Base-by-base conservation (phyloP, 2,888 invertebrate genomes). In the Tachina fera region DNA sequence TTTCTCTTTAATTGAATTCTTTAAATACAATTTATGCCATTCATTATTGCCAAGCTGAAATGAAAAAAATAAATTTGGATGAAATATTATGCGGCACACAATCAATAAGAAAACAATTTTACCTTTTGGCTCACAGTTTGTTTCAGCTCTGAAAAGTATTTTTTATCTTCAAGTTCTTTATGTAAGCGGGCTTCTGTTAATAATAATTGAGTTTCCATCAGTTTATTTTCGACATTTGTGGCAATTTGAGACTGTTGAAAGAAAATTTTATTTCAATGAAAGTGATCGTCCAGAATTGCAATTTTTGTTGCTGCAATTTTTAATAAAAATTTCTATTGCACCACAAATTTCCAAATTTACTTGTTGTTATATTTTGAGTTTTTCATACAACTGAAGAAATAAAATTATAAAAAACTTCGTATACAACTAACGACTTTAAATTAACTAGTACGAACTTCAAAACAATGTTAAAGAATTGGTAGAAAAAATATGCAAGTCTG, bases 21-120 rank as follows among this genome's bases (percentile, higher is more conserved):
- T 51, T 31, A 88, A 65, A 72, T 87, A 88, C 43, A 19, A 67
- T 63, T 87, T 81, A 1, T 87, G 80, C 87, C 88, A 88, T 16
- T 75, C 83, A 3, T 75, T 81, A 47, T 84, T 86, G 43, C 63
- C 47, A 10, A 72, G 22, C 87, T 87, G 9, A 16, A 70, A 68
- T 31, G n/a, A n/a, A 31, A 43, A 8, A 51, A 68, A 19, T 10
- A 14, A 39, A 39, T 13, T 9, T 45, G 1, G 10, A 49, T n/a
- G 9, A 1, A 70, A 51, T 31, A 51, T 31, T 31, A 31, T 31
- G 31, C 31, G 31, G 31, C 31, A 31, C 22, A 16, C n/a, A 13
- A n/a, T 8, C 9, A 16, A 0, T 1, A 1, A 10, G 9, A 49
- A 56, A 39, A 19, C 4, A 1, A 0, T 16, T 51, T n/a, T 70